These are phyloP conservation scores for Formica exsecta DNA, from an alignment of 1,140 invertebrate genomes.

Conservation along the genomic window DNA sequence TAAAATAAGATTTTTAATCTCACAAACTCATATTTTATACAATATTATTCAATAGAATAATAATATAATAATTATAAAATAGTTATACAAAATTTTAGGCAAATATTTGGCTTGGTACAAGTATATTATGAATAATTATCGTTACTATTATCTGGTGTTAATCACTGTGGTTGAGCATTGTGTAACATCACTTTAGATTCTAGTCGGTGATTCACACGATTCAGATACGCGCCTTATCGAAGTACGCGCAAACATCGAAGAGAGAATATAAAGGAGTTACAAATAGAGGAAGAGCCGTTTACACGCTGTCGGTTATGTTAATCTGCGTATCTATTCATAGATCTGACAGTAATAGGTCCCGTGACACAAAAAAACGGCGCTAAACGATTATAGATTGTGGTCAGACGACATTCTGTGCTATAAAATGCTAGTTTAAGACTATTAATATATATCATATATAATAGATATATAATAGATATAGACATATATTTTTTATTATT, in stretches of 20 bases:
- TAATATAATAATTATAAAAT: not conserved
- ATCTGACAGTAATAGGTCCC: conserved; percentile 54
- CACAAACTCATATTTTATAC: not conserved
- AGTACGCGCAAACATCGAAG: conserved; percentile 32
- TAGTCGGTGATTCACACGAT: conserved; percentile 44
- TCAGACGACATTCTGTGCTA: not conserved
- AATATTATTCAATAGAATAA: not conserved
- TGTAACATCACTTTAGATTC: conserved; percentile 53
- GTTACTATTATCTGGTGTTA: not conserved
- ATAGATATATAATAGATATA: not conserved
- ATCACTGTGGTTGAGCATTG: conserved; percentile 12
- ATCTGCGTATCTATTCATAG: conserved; percentile 62
- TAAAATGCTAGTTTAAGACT: not conserved
- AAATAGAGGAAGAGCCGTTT: conserved; percentile 50
- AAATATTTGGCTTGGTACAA: not conserved
- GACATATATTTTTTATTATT: not conserved
- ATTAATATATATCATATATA: not conserved
- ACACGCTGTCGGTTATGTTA: conserved; percentile 51
- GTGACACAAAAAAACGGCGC: conserved; percentile 15
- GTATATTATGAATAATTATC: not conserved
- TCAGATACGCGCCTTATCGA: conserved; percentile 56
- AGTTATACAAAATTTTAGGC: not conserved
- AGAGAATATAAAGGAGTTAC: conserved; percentile 41
- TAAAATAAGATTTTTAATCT: not conserved
- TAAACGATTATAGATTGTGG: conserved; percentile 17